Percentiles rank a stretch among this genome's conserved stretches.
These are phyloP conservation scores for Ramphastos sulfuratus DNA, from an alignment of 2,113 vertebrate genomes.

Conservation along the genomic window DNA sequence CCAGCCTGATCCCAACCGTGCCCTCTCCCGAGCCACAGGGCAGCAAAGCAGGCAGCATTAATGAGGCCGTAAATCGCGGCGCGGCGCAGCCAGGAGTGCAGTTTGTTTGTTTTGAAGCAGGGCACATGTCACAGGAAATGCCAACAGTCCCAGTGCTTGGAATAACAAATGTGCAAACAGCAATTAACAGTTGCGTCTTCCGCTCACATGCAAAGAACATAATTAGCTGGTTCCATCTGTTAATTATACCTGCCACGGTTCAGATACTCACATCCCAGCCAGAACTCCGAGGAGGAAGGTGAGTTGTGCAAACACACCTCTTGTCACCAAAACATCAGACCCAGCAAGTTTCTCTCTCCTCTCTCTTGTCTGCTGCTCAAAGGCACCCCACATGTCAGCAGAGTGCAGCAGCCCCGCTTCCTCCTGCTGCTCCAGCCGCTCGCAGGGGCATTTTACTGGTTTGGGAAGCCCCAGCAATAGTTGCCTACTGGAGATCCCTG, in stretches of 20 bases:
- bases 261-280: constrained; percentile 58
- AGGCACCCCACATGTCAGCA: accelerated
- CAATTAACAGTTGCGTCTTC: constrained; percentile 71
- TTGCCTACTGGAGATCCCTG: neutral
- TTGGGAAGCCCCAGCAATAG: neutral
- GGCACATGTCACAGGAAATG: constrained; percentile 51
- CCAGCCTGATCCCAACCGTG: accelerated
- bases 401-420: neutral
- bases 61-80: neutral
- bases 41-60: neutral
- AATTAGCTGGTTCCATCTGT: constrained; percentile 77
- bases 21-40: neutral
- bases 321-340: neutral
- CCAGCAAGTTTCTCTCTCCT: neutral
- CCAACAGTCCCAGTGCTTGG: constrained; percentile 28
- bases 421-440: neutral
- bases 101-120: constrained; percentile 59
- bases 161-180: constrained; percentile 68
- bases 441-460: accelerated
- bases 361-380: neutral
- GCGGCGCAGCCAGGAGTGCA: neutral
- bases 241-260: constrained; percentile 72
- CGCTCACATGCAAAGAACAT: constrained; percentile 54
- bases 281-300: constrained; percentile 52
- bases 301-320: constrained; percentile 40